Conservation (phyloP, 1,140 invertebrate genomes). For the Gonatopus flavifemur region DNA sequence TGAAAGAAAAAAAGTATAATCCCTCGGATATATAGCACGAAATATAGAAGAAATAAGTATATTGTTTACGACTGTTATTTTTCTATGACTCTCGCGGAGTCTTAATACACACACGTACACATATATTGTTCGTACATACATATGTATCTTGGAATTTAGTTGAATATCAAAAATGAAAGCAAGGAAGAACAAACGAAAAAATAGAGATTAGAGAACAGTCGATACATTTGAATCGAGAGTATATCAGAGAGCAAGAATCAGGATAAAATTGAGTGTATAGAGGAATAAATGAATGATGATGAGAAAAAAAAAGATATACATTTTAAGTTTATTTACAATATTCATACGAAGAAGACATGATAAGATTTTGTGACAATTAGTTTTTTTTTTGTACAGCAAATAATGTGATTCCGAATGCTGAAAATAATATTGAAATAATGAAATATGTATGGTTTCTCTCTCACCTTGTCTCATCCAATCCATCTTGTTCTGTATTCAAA, state of each 20-base stretch:
- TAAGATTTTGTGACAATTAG: slow-evolving; percentile 42
- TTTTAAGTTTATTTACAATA: slow-evolving; percentile 36
- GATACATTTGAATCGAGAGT: slow-evolving; percentile 24
- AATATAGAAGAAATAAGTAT: slow-evolving; percentile 24
- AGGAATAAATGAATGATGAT: slow-evolving; percentile 10
- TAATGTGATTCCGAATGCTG: slow-evolving; percentile 46
- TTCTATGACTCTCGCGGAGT: slow-evolving; percentile 44
- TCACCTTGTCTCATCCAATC: too few relatives aligned
- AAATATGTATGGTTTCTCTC: too few relatives aligned
- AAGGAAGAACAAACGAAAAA: slow-evolving; percentile 8
- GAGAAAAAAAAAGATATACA: slow-evolving; percentile 24
- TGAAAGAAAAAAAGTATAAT: too few relatives aligned
- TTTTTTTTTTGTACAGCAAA: slow-evolving; percentile 52
- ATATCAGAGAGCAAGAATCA: slow-evolving; percentile 17
- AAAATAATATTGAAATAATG: slow-evolving; percentile 35
- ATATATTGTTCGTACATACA: slow-evolving; percentile 25
- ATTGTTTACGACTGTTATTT: slow-evolving; percentile 53
- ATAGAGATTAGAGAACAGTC: slow-evolving; percentile 7
- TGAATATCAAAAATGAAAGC: slow-evolving; percentile 13
- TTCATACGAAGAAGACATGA: slow-evolving; percentile 26
- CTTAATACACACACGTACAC: slow-evolving; percentile 30
- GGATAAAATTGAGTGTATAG: slow-evolving; percentile 19
- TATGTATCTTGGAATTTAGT: slow-evolving; percentile 40
- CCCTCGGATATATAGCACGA: slow-evolving; percentile 30
- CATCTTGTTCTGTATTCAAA: too few relatives aligned